Conservation (phyloP, 2,888 invertebrate genomes). For the Lamellibrachia columna region DNA sequence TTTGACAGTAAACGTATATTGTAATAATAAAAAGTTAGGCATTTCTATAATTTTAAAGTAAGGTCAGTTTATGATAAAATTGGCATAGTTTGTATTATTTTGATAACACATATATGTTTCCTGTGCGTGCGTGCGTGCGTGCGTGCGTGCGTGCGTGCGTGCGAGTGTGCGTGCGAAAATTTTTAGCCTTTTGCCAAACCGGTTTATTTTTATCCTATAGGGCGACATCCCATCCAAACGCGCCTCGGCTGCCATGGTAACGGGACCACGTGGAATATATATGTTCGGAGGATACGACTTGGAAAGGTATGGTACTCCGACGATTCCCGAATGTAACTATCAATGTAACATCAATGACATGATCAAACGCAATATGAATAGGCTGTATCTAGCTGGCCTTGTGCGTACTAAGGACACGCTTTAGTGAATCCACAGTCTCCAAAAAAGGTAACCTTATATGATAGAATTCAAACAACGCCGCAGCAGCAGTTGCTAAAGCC, state of each 20-base stretch:
- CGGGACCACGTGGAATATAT: slow-evolving; percentile 41
- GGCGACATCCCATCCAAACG: slow-evolving; percentile 38
- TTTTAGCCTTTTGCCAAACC: neutral
- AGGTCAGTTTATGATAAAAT: too few species aligned
- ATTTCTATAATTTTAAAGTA: too few species aligned
- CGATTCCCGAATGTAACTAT: neutral
- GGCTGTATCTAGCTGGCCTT: too few species aligned
- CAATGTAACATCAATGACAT: too few species aligned
- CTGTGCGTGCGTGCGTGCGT: neutral
- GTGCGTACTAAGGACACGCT: neutral
- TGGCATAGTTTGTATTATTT: neutral
- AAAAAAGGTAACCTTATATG: neutral
- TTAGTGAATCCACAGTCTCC: neutral
- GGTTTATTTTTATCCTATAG: slow-evolving; percentile 25
- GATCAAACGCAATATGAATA: too few species aligned
- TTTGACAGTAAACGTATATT: too few species aligned
- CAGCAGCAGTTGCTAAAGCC: too few species aligned
- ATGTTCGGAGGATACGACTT: slow-evolving; percentile 45
- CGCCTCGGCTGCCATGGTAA: slow-evolving; percentile 43
- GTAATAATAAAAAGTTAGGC: too few species aligned
- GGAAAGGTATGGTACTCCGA: slow-evolving; percentile 30
- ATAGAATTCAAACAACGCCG: too few species aligned
- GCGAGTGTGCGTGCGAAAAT: neutral
- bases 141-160: neutral
- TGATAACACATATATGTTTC: neutral